Percentiles rank a stretch among this genome's conserved stretches.
phyloP scores from a whole-genome alignment of 64 coral and sea anemone genomes.

The Montipora efflorescens region DNA sequence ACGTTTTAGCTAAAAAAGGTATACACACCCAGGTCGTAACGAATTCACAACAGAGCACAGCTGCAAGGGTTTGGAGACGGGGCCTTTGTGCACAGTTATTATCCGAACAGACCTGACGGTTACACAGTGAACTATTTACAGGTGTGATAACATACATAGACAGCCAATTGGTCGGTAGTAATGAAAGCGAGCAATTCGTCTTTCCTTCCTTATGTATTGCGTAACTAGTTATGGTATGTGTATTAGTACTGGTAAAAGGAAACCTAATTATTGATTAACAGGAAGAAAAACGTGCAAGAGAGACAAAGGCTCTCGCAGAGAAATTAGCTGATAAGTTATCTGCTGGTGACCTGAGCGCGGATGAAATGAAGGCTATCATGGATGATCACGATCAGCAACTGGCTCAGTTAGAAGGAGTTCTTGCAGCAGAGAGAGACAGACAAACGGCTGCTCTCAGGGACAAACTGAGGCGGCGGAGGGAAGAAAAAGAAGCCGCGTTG shows the following conservation, averaged over 20 bases:
- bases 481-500: conserved; percentile 92
- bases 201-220: no score
- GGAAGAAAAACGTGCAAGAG: conserved; percentile 74
- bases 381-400: conserved; percentile 89
- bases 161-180: no score
- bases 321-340: conserved; percentile 78
- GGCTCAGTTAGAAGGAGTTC: conserved; percentile 64
- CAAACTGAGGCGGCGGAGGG: conserved; percentile 80
- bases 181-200: no score
- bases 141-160: no score
- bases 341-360: conserved; percentile 72
- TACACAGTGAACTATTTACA: no score
- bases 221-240: no score
- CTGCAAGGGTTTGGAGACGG: no score
- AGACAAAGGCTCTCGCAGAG: conserved; percentile 77
- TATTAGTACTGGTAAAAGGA: not conserved
- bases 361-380: conserved; percentile 89
- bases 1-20: no score
- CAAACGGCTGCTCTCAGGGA: conserved; percentile 83
- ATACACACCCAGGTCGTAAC: no score
- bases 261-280: conserved; percentile 11
- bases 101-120: no score
- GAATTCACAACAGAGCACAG: no score
- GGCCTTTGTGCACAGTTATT: no score
- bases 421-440: conserved; percentile 82